Evolutionary conservation across 2,888 invertebrate genomes (phyloP).

Genomic region (Pilophorus perplexus): DNA sequence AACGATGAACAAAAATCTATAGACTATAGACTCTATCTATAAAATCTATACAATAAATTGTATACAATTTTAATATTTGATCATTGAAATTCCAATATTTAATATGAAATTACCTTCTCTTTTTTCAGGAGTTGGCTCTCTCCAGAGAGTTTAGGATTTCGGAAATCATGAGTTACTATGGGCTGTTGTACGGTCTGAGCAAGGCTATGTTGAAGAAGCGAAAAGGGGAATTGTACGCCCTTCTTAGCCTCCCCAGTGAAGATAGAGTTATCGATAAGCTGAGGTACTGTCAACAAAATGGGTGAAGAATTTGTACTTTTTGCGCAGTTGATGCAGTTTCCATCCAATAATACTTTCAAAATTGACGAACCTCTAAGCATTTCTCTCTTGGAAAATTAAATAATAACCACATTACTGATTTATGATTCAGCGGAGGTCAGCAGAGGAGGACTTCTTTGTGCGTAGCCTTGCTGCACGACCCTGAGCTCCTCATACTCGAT

Average conservation of each 20-base stretch:
- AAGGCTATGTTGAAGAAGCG: conserved; percentile 45
- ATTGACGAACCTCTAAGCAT: no score
- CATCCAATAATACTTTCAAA: background rate
- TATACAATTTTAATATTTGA: no score
- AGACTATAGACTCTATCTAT: no score
- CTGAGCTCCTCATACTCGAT: conserved; percentile 83
- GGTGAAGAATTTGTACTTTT: background rate
- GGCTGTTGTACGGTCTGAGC: conserved; percentile 76
- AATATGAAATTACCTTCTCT: conserved; percentile 25
- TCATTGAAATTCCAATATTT: background rate
- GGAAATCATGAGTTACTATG: conserved; percentile 84
- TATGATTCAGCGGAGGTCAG: conserved; percentile 80
- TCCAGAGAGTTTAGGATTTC: conserved; percentile 76
- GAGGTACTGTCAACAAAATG: conserved; percentile 57
- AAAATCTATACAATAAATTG: no score
- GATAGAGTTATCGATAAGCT: conserved; percentile 65
- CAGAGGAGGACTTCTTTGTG: conserved; percentile 86
- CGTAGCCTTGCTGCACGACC: conserved; percentile 82
- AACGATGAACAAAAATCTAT: no score
- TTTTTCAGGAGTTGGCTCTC: conserved; percentile 69
- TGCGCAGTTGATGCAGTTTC: background rate
- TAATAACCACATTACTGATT: no score
- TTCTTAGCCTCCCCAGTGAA: conserved; percentile 67
- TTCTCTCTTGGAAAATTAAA: no score
- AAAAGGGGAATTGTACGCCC: conserved; percentile 46